Evolutionary conservation across 2,888 invertebrate genomes (phyloP), one percentile per base, ranked within the genome.

Genomic region (Pecten maximus): DNA sequence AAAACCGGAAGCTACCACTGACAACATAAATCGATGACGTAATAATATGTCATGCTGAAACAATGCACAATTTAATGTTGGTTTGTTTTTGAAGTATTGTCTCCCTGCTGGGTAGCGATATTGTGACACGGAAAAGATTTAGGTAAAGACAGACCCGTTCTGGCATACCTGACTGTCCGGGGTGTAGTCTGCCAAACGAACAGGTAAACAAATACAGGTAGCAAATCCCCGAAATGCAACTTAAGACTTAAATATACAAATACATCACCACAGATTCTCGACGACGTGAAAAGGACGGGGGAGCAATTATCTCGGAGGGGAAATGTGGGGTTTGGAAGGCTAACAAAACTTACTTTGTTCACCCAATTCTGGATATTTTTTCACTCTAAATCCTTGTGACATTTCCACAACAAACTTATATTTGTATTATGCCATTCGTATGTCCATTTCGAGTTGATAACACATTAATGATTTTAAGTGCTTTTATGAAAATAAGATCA

Each of bases 241-340:
- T 74, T 74, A 74, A 74, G 74, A 35, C 74, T 74, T 74, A 74
- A 35, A 74, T 74, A 74, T 35, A 74, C 74, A 74, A 15, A 74
- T 74, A 74, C 74, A 28, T 35, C 74, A 74, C 35, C 35, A 28
- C 74, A 28, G 35, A 35, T 74, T 0, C 28, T 15, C 2, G 0
- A 35, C 74, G 15, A 35, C 15, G 74, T 74, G 28, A 74, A 35
- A 35, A 35, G 74, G 74, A 35, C 35, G 35, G 74, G 74, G 23
- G 28, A 35, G 28, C 35, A 74, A 74, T 12, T 35, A 74, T 60
- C 60, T 15, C 10, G 8, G 28, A 35, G 74, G 35, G 8, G 35
- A 74, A 10, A 28, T 0, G 35, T 28, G 6, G 35, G 10, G 74
- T 6, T 8, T 28, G 28, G 28, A 10, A 35, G 35, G 44, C 44